Evolutionary conservation across 2,888 invertebrate species (phyloP), one percentile per base, ranked within the genome.

Genomic region (Pteria penguin): DNA sequence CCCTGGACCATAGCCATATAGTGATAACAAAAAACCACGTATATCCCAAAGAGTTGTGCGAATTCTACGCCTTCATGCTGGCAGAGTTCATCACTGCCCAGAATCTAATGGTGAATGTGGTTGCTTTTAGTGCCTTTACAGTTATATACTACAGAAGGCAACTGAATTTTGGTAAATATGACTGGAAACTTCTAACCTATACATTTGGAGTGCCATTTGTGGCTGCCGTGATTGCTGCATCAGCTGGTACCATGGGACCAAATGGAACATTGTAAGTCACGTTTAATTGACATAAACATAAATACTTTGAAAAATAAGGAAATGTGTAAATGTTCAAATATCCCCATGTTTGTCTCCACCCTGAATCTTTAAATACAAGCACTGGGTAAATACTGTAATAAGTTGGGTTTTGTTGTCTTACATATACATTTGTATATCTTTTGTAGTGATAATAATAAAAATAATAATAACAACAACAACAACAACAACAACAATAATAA

Each of bases 261-360:
- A 81, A 80, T 24, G 83, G 83, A 24, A 65, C 79, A 14, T 83
- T 83, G 83, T 83, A 79, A 81, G 83, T 80, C 26, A n/a, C 1
- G n/a, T 54, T 52, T 4, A n/a, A 1, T 33, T n/a, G n/a, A n/a
- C n/a, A n/a, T n/a, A n/a, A n/a, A n/a, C n/a, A n/a, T n/a, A n/a
- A n/a, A n/a, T n/a, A n/a, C n/a, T n/a, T n/a, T n/a, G n/a, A n/a
- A n/a, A n/a, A n/a, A n/a, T n/a, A n/a, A n/a, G n/a, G n/a, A n/a
- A n/a, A n/a, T n/a, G n/a, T n/a, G n/a, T n/a, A n/a, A n/a, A n/a
- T n/a, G n/a, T n/a, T n/a, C n/a, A n/a, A n/a, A n/a, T n/a, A n/a
- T n/a, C n/a, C n/a, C n/a, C n/a, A n/a, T n/a, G n/a, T n/a, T n/a
- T n/a, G n/a, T n/a, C n/a, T n/a, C n/a, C n/a, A n/a, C n/a, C n/a